Conservation (phyloP, 2,113 vertebrate genomes). For the Aythya baeri region DNA sequence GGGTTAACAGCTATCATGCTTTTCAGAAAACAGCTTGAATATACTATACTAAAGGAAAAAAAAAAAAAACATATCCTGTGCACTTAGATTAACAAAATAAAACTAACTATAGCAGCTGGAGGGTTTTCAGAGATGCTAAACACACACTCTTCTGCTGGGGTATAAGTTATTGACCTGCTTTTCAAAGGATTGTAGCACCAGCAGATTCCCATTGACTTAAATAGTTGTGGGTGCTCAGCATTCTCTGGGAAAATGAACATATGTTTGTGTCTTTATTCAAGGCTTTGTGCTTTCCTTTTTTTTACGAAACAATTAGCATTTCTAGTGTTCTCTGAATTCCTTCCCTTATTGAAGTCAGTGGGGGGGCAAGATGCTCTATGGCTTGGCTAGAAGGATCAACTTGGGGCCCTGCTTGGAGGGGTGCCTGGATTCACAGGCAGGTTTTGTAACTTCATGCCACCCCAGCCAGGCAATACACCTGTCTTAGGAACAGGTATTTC, state of each 20-base stretch:
- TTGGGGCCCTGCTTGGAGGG: background rate
- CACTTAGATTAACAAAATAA: constrained; percentile 59
- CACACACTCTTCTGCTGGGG: constrained; percentile 1
- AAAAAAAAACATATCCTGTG: constrained; percentile 26
- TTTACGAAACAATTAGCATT: constrained; percentile 25
- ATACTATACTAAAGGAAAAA: background rate
- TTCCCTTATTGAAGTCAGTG: constrained; percentile 5
- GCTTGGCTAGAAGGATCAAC: background rate
- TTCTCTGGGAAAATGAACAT: constrained; percentile 34
- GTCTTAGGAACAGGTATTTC: background rate
- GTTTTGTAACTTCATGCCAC: accelerated
- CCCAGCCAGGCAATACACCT: background rate
- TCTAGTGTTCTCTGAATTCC: constrained; percentile 41
- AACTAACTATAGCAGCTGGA: constrained; percentile 63
- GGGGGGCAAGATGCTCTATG: background rate
- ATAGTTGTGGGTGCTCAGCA: constrained; percentile 58
- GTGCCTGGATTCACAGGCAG: background rate
- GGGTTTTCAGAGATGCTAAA: constrained; percentile 65
- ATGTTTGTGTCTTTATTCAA: constrained; percentile 37
- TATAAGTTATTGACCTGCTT: constrained; percentile 65
- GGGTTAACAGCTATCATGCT: constrained; percentile 44
- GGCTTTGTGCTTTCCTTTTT: constrained; percentile 36
- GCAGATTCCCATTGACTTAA: constrained; percentile 66
- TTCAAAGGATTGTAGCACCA: constrained; percentile 61
- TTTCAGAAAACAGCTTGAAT: constrained; percentile 61